Evolutionary conservation across 2,888 invertebrate species (phyloP).

Genomic region (Abrostola triplasia): DNA sequence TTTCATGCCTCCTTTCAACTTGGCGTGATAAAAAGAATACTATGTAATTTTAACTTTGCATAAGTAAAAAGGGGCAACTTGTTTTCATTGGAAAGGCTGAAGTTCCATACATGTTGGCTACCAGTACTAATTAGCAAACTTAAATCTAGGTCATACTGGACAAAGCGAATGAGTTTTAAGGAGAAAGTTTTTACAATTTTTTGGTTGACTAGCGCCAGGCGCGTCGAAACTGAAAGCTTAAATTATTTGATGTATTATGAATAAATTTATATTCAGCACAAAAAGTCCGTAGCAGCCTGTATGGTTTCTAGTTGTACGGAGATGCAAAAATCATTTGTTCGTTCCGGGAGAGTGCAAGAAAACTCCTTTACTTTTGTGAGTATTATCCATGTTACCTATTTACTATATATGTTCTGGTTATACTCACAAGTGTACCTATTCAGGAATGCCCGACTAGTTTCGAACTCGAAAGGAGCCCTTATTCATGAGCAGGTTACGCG

Average conservation of each 20-base stretch:
- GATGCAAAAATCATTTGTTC: too few species aligned
- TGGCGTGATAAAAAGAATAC: slow-evolving; percentile 26
- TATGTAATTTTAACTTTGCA: slow-evolving; percentile 42
- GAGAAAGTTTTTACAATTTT: slow-evolving; percentile 45
- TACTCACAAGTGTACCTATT: too few species aligned
- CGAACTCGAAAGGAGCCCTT: too few species aligned
- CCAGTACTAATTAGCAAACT: slow-evolving; percentile 67
- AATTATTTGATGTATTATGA: slow-evolving; percentile 25
- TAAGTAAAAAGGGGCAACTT: slow-evolving; percentile 49
- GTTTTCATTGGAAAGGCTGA: slow-evolving; percentile 45
- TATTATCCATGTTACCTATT: too few species aligned
- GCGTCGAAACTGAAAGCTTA: slow-evolving; percentile 34
- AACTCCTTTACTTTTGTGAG: too few species aligned
- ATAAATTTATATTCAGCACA: slow-evolving; percentile 14
- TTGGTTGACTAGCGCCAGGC: slow-evolving; percentile 31
- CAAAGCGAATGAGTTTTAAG: slow-evolving; percentile 64
- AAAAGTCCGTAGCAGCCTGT: not conserved
- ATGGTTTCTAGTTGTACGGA: too few species aligned
- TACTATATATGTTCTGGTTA: too few species aligned
- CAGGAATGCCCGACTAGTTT: too few species aligned
- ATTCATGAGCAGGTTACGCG: too few species aligned
- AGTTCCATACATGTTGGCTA: slow-evolving; percentile 54
- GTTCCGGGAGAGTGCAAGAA: too few species aligned
- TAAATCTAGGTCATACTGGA: slow-evolving; percentile 64
- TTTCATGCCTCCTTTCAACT: slow-evolving; percentile 24